Conservation (phyloP, 2,797 vertebrate species). For the Salmo trutta region DNA sequence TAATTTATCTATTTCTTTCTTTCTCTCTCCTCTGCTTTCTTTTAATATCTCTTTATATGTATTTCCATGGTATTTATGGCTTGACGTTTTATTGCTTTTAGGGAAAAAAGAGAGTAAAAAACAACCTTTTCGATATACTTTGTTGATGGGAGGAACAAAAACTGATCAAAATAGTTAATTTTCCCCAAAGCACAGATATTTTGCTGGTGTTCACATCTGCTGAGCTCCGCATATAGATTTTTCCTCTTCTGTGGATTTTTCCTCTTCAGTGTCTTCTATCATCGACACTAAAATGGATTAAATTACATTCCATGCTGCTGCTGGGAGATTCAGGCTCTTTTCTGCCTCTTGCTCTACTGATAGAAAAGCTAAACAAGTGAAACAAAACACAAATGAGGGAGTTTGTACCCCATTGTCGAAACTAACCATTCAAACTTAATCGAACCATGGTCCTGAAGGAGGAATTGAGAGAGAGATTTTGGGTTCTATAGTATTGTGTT, state of each 20-base stretch:
- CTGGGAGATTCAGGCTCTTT: constrained; percentile 64
- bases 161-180: constrained; percentile 82
- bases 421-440: constrained; percentile 41
- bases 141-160: constrained; percentile 70
- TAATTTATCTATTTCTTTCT: not conserved
- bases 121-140: constrained; percentile 74
- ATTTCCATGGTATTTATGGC: constrained; percentile 47
- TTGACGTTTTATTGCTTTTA: constrained; percentile 66
- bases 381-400: constrained; percentile 46
- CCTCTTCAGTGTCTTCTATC: constrained; percentile 74
- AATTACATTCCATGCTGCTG: constrained; percentile 78
- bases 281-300: constrained; percentile 80
- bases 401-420: constrained; percentile 39
- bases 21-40: not conserved
- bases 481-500: constrained; percentile 19
- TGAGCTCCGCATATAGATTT: constrained; percentile 80
- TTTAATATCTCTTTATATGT: constrained; percentile 2
- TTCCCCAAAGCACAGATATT: constrained; percentile 77
- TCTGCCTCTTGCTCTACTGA: constrained; percentile 50
- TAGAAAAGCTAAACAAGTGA: constrained; percentile 51
- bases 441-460: constrained; percentile 40
- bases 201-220: constrained; percentile 75
- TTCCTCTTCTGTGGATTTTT: constrained; percentile 76
- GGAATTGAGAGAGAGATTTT: constrained; percentile 29
- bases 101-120: not conserved